These are phyloP conservation scores for Trinectes maculatus DNA, from an alignment of 2,113 vertebrate genomes.

Conservation along the genomic window DNA sequence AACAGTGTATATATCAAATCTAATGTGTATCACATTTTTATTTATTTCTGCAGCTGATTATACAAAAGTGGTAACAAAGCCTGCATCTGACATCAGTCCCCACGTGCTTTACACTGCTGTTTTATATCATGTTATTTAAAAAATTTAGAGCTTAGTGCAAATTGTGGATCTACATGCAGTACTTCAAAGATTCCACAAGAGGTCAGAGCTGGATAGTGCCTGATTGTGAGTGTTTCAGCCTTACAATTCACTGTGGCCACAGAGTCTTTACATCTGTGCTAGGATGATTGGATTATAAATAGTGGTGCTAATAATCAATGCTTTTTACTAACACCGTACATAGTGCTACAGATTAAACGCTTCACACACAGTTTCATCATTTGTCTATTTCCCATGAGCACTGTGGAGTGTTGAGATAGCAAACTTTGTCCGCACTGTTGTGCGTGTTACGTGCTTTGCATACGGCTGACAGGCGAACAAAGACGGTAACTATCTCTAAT, in stretches of 20 bases:
- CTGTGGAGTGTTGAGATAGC: no score
- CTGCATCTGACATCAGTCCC: no score
- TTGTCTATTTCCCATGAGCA: background rate
- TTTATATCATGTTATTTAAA: no score
- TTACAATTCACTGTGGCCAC: background rate
- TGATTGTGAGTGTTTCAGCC: background rate
- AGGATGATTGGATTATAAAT: conserved; percentile 28
- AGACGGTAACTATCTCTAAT: background rate
- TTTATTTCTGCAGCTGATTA: no score
- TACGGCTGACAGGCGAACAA: background rate
- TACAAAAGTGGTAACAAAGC: no score
- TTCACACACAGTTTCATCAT: background rate
- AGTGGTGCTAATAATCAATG: background rate
- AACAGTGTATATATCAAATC: no score
- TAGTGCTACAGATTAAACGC: background rate
- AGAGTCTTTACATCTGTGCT: conserved; percentile 25
- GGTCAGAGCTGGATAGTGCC: conserved; percentile 40
- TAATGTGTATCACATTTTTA: no score
- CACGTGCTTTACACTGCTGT: no score
- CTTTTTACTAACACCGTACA: background rate
- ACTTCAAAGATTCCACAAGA: conserved; percentile 50
- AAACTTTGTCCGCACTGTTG: background rate
- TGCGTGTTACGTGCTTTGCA: background rate
- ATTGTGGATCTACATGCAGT: conserved; percentile 60
- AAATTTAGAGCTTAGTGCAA: no score